Percentiles rank a stretch among this genome's conserved stretches.
These are phyloP conservation scores for Digitonthophagus gazella DNA, from an alignment of 2,888 invertebrate genomes.

Conservation along the genomic window DNA sequence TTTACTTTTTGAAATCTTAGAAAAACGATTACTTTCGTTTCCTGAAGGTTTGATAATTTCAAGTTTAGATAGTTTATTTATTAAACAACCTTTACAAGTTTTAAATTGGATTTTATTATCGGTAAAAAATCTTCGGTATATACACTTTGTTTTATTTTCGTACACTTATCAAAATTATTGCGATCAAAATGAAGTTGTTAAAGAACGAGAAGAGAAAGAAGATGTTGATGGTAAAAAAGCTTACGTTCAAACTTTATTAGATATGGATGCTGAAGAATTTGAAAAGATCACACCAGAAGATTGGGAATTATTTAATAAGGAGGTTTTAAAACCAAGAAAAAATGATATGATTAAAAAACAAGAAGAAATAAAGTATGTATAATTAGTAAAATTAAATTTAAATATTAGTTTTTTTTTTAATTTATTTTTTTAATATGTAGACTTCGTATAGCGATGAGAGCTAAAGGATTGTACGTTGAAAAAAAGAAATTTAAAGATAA, in stretches of 20 bases:
- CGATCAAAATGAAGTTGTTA: slow-evolving; percentile 32
- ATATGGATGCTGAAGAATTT: slow-evolving; percentile 36
- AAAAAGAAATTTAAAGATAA: neutral
- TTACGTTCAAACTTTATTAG: slow-evolving; percentile 30
- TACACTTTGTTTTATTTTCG: slow-evolving; percentile 41
- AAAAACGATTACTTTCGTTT: slow-evolving; percentile 32
- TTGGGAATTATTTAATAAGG: slow-evolving; percentile 31
- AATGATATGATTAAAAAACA: slow-evolving; percentile 26
- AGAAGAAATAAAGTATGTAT: slow-evolving; percentile 32
- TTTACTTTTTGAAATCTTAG: slow-evolving; percentile 37
- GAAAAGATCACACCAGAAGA: slow-evolving; percentile 32
- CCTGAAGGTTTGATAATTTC: slow-evolving; percentile 42
- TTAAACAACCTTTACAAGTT: slow-evolving; percentile 36
- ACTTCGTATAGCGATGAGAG: slow-evolving; percentile 18
- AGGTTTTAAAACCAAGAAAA: slow-evolving; percentile 35
- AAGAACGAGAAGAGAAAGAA: slow-evolving; percentile 12
- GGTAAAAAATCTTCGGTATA: slow-evolving; percentile 40
- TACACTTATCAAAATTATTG: slow-evolving; percentile 24
- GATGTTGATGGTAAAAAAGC: slow-evolving; percentile 18
- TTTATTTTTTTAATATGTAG: neutral
- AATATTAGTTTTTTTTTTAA: slow-evolving; percentile 11
- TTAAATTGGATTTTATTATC: slow-evolving; percentile 40
- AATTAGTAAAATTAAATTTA: no score
- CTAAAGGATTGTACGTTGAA: neutral
- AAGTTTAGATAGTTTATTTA: slow-evolving; percentile 42